Evolutionary conservation across 92 coral and sea anemone species (phyloP).

Genomic region (Blastomussa wellsi): DNA sequence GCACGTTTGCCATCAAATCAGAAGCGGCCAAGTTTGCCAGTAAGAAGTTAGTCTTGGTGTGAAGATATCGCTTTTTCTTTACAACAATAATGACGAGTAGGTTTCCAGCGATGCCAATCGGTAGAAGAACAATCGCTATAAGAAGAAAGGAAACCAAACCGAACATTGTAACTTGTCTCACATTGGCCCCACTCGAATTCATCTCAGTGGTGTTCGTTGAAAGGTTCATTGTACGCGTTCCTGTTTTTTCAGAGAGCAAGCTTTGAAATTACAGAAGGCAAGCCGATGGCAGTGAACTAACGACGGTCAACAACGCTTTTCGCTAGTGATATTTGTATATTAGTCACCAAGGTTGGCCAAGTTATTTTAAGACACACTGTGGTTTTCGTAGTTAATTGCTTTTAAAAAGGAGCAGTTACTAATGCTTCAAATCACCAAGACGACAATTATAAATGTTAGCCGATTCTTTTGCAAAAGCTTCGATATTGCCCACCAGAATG

Average conservation of each 20-base stretch:
- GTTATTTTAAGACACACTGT: neutral
- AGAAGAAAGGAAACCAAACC: neutral
- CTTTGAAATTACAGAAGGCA: neutral
- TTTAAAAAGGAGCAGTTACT: neutral
- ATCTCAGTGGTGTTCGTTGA: neutral
- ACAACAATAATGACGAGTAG: slow-evolving; percentile 30
- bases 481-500: neutral
- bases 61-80: slow-evolving; percentile 34
- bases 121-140: neutral
- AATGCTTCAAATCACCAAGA: neutral
- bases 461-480: neutral
- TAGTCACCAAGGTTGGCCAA: neutral
- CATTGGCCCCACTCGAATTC: neutral
- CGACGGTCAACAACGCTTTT: neutral
- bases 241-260: too few species aligned
- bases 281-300: neutral
- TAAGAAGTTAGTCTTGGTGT: slow-evolving; percentile 14
- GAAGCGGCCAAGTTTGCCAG: slow-evolving; percentile 28
- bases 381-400: slow-evolving; percentile 2
- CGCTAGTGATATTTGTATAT: neutral
- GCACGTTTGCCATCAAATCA: slow-evolving; percentile 23
- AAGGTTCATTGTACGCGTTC: slow-evolving; percentile 6
- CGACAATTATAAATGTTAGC: neutral
- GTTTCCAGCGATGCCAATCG: slow-evolving; percentile 36
- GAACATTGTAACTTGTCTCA: neutral